Percentiles rank a stretch among this genome's conserved stretches.
Conservation (phyloP, 2,888 invertebrate species). For the Latrodectus hesperus region DNA sequence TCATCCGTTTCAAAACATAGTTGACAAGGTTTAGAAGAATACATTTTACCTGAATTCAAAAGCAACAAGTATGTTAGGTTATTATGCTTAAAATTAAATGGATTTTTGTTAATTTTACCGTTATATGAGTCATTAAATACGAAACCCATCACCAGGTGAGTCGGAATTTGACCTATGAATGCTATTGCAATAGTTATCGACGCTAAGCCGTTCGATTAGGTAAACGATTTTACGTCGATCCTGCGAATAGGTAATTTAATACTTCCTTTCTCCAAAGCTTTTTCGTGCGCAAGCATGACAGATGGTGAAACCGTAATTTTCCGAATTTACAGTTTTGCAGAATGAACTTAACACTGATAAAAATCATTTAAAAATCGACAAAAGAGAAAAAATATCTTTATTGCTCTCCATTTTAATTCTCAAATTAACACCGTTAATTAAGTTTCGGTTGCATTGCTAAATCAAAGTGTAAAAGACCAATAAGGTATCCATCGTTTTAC, state of each 20-base stretch:
- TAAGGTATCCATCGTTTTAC: constrained; percentile 7
- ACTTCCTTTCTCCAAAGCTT: constrained; percentile 24
- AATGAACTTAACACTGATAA: constrained; percentile 1
- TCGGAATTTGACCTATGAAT: constrained; percentile 35
- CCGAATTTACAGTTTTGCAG: constrained; percentile 22
- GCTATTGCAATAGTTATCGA: constrained; percentile 21
- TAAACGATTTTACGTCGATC: constrained; percentile 30
- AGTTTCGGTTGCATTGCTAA: constrained; percentile 28
- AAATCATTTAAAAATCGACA: neutral
- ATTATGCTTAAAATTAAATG: constrained; percentile 34
- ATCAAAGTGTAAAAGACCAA: constrained; percentile 34
- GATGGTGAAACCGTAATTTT: constrained; percentile 35
- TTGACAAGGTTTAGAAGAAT: constrained; percentile 14
- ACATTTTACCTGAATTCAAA: constrained; percentile 16
- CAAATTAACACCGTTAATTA: constrained; percentile 34
- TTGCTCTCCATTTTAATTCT: constrained; percentile 34
- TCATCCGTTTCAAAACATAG: constrained; percentile 6
- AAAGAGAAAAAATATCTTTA: constrained; percentile 21
- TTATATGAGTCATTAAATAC: constrained; percentile 35
- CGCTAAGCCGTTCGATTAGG: constrained; percentile 3
- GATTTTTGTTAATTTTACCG: constrained; percentile 19
- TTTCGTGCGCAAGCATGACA: constrained; percentile 42
- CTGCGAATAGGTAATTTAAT: constrained; percentile 23
- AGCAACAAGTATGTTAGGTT: constrained; percentile 14
- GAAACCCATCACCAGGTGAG: constrained; percentile 15